These are phyloP conservation scores for Lottia scabra DNA, from an alignment of 2,888 invertebrate species.

Conservation along the genomic window DNA sequence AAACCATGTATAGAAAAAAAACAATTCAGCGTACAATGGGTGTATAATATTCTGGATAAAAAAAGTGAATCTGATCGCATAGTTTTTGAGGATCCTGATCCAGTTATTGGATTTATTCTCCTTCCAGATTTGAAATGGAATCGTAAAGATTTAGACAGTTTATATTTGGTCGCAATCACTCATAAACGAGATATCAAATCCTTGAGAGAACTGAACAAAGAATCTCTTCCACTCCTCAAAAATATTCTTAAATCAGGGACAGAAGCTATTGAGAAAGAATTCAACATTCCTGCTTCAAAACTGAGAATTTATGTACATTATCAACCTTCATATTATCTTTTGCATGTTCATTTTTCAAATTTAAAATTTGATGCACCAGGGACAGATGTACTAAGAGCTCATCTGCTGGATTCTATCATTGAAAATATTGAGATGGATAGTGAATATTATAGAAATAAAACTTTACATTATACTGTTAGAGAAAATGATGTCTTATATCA, in stretches of 20 bases:
- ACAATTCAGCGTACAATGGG: slow-evolving; percentile 90
- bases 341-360: slow-evolving; percentile 91
- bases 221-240: slow-evolving; percentile 84
- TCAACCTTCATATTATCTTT: slow-evolving; percentile 96
- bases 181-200: slow-evolving; percentile 81
- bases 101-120: slow-evolving; percentile 79
- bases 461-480: slow-evolving; percentile 83
- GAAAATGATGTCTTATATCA: slow-evolving; percentile 81
- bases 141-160: slow-evolving; percentile 79
- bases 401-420: slow-evolving; percentile 89
- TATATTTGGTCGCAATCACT: slow-evolving; percentile 88
- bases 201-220: slow-evolving; percentile 82
- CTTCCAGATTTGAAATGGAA: slow-evolving; percentile 98
- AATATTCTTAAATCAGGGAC: slow-evolving; percentile 83
- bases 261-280: slow-evolving; percentile 83
- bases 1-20: slow-evolving; percentile 78
- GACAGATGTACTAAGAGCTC: slow-evolving; percentile 86
- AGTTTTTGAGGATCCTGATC: slow-evolving; percentile 83
- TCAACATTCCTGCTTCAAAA: slow-evolving; percentile 76
- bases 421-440: slow-evolving; percentile 85
- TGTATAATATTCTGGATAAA: slow-evolving; percentile 94
- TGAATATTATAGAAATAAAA: slow-evolving; percentile 86
- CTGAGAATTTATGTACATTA: slow-evolving; percentile 92
- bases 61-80: slow-evolving; percentile 90
- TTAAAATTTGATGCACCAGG: slow-evolving; percentile 74